These are phyloP conservation scores for Watsonalla cultraria DNA, from an alignment of 2,888 invertebrate genomes.

Conservation along the genomic window DNA sequence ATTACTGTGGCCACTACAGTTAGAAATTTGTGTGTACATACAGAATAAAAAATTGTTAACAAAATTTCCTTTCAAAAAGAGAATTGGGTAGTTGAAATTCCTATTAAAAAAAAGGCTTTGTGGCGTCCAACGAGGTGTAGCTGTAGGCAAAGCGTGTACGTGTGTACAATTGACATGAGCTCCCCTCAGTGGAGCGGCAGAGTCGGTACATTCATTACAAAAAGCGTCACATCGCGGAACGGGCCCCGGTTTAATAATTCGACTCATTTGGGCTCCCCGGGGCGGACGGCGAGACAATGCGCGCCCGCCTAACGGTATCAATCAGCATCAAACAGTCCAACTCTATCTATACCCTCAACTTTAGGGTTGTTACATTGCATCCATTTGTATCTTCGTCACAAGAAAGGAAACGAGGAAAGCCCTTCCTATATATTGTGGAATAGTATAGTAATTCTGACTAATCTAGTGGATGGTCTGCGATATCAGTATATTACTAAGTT, in stretches of 20 bases:
- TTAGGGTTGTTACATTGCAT: slow-evolving; percentile 48
- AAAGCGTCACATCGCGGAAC: slow-evolving; percentile 70
- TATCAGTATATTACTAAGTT: no score
- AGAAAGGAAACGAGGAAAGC: background rate
- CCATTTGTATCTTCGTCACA: slow-evolving; percentile 22
- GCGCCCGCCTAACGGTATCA: slow-evolving; percentile 74
- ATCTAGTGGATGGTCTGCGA: no score
- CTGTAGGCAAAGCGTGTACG: slow-evolving; percentile 19
- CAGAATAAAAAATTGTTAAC: no score
- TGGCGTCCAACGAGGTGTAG: slow-evolving; percentile 39
- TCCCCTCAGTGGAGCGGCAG: slow-evolving; percentile 32
- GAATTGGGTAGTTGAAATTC: slow-evolving; percentile 15
- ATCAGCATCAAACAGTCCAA: slow-evolving; percentile 76
- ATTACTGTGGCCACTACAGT: no score
- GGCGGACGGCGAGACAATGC: slow-evolving; percentile 65
- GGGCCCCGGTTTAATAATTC: slow-evolving; percentile 73
- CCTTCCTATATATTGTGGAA: no score
- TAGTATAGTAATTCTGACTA: no score
- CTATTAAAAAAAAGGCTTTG: slow-evolving; percentile 43
- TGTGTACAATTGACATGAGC: slow-evolving; percentile 46
- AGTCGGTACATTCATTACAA: slow-evolving; percentile 69
- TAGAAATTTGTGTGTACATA: no score
- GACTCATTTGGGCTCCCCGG: slow-evolving; percentile 71
- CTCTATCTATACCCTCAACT: slow-evolving; percentile 40
- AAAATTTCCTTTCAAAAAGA: no score